A percentile compares a stretch with the other conserved stretches of the same genome.
These are phyloP conservation scores for Lasius fuliginosus DNA, from an alignment of 2,888 invertebrate species.

Conservation along the genomic window DNA sequence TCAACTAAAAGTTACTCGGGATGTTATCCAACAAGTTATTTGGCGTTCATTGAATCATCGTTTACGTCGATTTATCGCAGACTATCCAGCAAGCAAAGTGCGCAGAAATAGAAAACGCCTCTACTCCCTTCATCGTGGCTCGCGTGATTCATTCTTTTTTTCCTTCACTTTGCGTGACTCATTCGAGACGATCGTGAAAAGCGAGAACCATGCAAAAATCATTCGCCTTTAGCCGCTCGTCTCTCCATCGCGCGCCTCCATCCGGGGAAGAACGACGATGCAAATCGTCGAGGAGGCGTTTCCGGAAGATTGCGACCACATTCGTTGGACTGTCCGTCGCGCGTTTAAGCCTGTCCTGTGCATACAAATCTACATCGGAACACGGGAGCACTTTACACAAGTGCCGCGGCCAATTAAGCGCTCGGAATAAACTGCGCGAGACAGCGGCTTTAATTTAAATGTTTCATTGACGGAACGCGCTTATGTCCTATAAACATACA, in stretches of 20 bases:
- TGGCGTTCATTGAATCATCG: constrained; percentile 18
- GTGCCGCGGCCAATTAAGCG: constrained; percentile 11
- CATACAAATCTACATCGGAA: constrained; percentile 33
- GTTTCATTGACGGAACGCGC: not conserved
- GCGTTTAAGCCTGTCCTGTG: constrained; percentile 46
- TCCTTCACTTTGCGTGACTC: constrained; percentile 31
- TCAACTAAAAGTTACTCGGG: not conserved
- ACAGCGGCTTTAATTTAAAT: constrained; percentile 8
- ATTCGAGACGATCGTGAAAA: constrained; percentile 31
- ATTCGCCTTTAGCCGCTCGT: constrained; percentile 17
- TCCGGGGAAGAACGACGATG: constrained; percentile 65
- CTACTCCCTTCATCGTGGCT: not conserved
- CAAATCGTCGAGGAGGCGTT: constrained; percentile 66
- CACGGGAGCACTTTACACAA: not conserved
- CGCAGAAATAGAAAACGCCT: constrained; percentile 44
- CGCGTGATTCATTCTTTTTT: constrained; percentile 22
- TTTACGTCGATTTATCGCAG: not conserved
- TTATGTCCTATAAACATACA: not conserved
- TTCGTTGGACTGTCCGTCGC: constrained; percentile 26
- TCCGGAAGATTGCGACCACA: constrained; percentile 20
- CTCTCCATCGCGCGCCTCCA: constrained; percentile 44
- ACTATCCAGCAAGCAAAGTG: not conserved
- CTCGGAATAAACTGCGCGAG: constrained; percentile 9
- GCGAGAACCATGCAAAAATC: not conserved
- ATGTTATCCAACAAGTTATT: not conserved